Evolutionary conservation across 1,140 invertebrate species (phyloP).

Genomic region (Coelopa frigida): DNA sequence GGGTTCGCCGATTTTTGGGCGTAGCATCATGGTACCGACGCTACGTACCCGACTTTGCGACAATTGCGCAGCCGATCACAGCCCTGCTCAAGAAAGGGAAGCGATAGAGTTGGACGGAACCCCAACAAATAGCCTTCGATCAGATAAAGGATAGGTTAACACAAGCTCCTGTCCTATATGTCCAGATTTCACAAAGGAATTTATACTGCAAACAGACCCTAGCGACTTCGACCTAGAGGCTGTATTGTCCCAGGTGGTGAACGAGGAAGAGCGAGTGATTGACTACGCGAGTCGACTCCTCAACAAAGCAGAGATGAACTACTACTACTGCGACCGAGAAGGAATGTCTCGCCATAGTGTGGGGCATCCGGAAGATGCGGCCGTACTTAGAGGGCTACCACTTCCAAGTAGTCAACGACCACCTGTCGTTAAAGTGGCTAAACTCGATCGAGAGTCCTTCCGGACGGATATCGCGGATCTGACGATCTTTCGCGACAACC

Average conservation of each 20-base stretch:
- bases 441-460: constrained; percentile 29
- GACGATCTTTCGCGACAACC: too few relatives aligned
- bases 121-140: constrained; percentile 9
- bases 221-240: too few relatives aligned
- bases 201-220: constrained; percentile 9
- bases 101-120: constrained; percentile 9
- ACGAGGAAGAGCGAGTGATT: constrained; percentile 21
- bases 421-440: constrained; percentile 44
- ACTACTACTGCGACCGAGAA: constrained; percentile 44
- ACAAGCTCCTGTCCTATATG: constrained; percentile 16
- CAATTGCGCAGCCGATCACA: too few relatives aligned
- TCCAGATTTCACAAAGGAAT: constrained; percentile 17
- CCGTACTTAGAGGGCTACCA: constrained; percentile 38
- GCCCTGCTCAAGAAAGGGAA: constrained; percentile 13
- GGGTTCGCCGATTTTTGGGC: too few relatives aligned
- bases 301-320: constrained; percentile 44
- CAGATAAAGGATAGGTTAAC: constrained; percentile 11
- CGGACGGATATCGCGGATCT: constrained; percentile 18
- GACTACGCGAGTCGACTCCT: constrained; percentile 41
- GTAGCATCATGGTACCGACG: too few relatives aligned
- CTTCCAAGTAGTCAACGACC: constrained; percentile 6
- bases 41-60: too few relatives aligned
- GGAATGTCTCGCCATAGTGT: constrained; percentile 50
- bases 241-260: too few relatives aligned
- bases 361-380: constrained; percentile 45